Percentiles rank a stretch among this genome's conserved stretches.
Evolutionary conservation across 2,888 invertebrate genomes (phyloP).

Genomic region (Cataglyphis rosenhaueri): DNA sequence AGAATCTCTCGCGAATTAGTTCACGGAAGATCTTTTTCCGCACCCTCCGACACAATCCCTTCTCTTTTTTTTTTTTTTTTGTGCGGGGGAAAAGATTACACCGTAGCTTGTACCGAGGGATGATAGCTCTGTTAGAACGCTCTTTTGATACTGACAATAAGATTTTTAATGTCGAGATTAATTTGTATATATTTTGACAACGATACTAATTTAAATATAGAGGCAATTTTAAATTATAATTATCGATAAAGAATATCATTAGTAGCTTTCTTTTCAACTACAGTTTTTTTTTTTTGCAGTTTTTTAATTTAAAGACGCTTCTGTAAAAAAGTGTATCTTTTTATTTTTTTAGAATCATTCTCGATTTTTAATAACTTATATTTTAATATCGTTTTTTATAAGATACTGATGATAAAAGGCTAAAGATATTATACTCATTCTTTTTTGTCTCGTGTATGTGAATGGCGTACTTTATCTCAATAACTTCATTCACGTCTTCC

Average conservation of each 20-base stretch:
- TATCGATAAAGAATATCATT: not conserved
- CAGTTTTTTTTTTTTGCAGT: not conserved
- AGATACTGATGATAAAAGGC: not conserved
- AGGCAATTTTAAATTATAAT: not conserved
- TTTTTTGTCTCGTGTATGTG: not conserved
- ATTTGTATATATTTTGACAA: not conserved
- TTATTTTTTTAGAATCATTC: not conserved
- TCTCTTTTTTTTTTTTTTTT: constrained; percentile 20
- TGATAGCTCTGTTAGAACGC: not conserved
- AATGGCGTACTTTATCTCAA: not conserved
- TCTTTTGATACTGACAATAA: not conserved
- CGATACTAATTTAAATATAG: not conserved
- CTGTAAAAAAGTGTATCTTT: not conserved
- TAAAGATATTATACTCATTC: not conserved
- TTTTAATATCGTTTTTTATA: not conserved
- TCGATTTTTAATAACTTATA: not conserved
- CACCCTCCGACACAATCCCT: constrained; percentile 30
- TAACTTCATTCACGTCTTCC: constrained; percentile 29
- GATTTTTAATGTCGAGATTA: not conserved
- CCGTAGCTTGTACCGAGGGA: constrained; percentile 54
- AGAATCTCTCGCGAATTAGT: constrained; percentile 73
- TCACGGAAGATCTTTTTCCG: constrained; percentile 63
- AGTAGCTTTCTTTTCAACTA: not conserved
- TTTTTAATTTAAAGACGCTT: not conserved
- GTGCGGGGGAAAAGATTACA: constrained; percentile 12